Evolutionary conservation across 2,888 invertebrate genomes (phyloP), one percentile per base, ranked within the genome.

Genomic region (Lapara coniferarum): DNA sequence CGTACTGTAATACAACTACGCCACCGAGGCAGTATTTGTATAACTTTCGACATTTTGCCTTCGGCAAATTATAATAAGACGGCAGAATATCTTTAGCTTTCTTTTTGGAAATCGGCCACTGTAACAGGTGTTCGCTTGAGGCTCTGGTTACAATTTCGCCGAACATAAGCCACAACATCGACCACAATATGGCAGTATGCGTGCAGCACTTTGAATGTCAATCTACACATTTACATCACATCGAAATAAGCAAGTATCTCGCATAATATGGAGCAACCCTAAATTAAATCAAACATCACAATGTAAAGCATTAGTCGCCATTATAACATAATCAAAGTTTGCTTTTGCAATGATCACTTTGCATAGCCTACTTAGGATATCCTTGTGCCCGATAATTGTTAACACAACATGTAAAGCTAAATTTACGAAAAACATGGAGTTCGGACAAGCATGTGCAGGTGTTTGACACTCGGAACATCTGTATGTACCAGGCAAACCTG

Each of bases 351-450:
- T 75, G 71, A 73, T 74, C 73, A 77, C 69, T 78, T 78, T 78
- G 77, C 77, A 77, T 80, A 84, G 81, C 89, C 89, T 78, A 87
- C 75, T 81, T 88, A 74, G 25, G 12, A 70, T 78, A 83, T 79
- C 89, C 89, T 89, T 87, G 89, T 82, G 75, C 85, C 82, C 84
- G 86, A 85, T 89, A 82, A 81, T 73, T 72, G 73, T 74, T 76
- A 81, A 75, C 74, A 77, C 70, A 77, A 77, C 69, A 81, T 76
- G 75, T 77, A 74, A 76, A 73, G 78, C 74, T 76, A 81, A 82
- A 82, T 81, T 74, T 77, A 75, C 75, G 78, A 82, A 78, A 80
- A 76, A 72, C 69, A 68, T 69, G 44, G 67, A 46, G 53, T 66
- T 57, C 68, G 66, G 71, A 70, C 69, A 68, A 76, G 78, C 83